Evolutionary conservation across 2,888 invertebrate genomes (phyloP), one percentile per base, ranked within the genome.

Genomic region (Lithophane socia): DNA sequence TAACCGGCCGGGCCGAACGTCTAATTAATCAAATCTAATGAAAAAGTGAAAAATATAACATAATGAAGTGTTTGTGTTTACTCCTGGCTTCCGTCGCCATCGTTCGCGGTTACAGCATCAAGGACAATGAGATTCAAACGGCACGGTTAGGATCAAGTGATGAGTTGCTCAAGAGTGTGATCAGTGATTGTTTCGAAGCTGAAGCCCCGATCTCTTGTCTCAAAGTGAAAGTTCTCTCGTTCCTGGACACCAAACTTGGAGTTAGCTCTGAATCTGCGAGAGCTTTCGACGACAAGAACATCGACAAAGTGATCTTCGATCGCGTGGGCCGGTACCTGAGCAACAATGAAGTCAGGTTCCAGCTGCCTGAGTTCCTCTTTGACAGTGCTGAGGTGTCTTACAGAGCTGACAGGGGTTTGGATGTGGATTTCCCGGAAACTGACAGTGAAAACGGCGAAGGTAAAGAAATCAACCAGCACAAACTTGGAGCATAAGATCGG

Each of bases 291-390:
- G 97, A 97, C 76, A 94, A 97, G 72, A 97, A 98, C 91, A 97
- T 98, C 83, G 98, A 98, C 89, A 98, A 97, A 92, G 98, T 98
- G 77, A 98, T 98, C 87, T 97, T 97, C 85, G 97, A 98, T 86
- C 97, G 98, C 86, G 97, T 97, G 16, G 97, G 97, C 18, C 97
- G 98, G 91, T 97, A 98, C 87, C 91, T 98, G 80, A 97, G 97
- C 92, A 97, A 97, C n/a, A 98, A 98, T 92, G 98, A 98, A 92
- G 97, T 98, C 93, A 97, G 97, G 79, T 92, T 98, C 86, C 97
- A 97, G 88, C 93, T 98, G 88, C 98, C 98, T 0, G 97, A 98
- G 93, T 97, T 97, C 88, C 92, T 98, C 75, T 98, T 98, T 93
- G 97, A 98, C 88, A 97, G 96, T 84, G 97, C 98, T 69, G 97